These are phyloP conservation scores for Tenebrio molitor DNA, from an alignment of 1,140 invertebrate species.

Conservation along the genomic window DNA sequence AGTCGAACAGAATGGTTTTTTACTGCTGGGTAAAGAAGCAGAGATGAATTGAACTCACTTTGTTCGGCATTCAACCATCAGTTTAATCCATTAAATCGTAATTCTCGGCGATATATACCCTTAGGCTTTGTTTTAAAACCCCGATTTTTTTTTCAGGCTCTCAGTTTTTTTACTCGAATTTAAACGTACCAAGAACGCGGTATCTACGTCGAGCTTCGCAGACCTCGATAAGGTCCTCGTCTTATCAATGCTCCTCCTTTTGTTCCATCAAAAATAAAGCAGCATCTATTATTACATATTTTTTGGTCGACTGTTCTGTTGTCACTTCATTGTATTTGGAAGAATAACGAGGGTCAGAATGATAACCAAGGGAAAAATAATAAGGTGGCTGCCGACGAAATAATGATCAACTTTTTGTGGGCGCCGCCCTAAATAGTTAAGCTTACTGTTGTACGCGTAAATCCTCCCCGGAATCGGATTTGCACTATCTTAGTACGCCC, in stretches of 20 bases:
- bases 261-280: background rate
- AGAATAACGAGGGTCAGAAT: background rate
- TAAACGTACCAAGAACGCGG: background rate
- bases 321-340: background rate
- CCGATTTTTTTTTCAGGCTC: slow-evolving; percentile 13
- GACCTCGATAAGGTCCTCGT: background rate
- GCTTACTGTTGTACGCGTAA: background rate
- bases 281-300: background rate
- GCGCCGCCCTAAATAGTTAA: background rate
- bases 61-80: slow-evolving; percentile 24
- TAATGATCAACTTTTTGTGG: background rate
- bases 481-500: background rate
- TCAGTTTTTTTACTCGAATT: background rate
- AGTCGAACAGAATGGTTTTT: slow-evolving; percentile 18
- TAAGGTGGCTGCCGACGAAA: background rate
- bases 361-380: slow-evolving; percentile 13
- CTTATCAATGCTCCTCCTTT: slow-evolving; percentile 2
- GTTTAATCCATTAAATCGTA: slow-evolving; percentile 22
- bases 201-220: background rate
- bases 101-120: slow-evolving; percentile 15
- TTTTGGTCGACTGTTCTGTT: background rate
- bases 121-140: slow-evolving; percentile 28
- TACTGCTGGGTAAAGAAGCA: background rate
- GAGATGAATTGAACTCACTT: slow-evolving; percentile 22
- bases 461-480: slow-evolving; percentile 2